Percentiles rank a stretch among this genome's conserved stretches.
phyloP scores from a whole-genome alignment of 1,140 invertebrate species.

The Cyclina sinensis region DNA sequence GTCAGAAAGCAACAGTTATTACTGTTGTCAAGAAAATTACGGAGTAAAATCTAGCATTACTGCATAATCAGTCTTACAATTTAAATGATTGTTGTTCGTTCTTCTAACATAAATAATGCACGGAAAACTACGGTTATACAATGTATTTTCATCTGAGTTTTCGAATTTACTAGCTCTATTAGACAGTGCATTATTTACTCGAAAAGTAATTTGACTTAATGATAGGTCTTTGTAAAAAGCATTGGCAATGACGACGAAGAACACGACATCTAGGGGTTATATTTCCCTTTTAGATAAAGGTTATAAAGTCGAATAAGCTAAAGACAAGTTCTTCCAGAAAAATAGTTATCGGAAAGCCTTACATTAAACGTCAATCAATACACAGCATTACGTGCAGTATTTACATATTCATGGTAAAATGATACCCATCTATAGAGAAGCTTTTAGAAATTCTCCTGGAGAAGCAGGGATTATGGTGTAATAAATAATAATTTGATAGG shows the following conservation, averaged over 20 bases:
- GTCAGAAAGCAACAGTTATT: not conserved
- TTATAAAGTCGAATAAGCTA: not conserved
- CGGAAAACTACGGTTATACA: not conserved
- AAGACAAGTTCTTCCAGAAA: not conserved
- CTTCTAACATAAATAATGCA: not conserved
- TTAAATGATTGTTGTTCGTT: not conserved
- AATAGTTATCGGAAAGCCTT: constrained; percentile 5
- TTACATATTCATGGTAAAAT: constrained; percentile 62
- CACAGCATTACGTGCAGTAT: not conserved
- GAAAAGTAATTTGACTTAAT: constrained; percentile 18
- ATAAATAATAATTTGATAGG: constrained; percentile 60
- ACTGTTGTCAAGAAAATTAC: not conserved
- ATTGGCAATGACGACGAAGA: not conserved
- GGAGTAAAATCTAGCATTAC: not conserved
- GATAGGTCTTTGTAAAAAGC: not conserved
- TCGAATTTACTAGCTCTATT: not conserved
- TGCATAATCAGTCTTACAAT: not conserved
- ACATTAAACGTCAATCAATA: constrained; percentile 44
- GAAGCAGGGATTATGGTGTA: constrained; percentile 3
- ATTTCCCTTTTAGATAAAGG: not conserved
- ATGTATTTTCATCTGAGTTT: not conserved
- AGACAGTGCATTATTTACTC: not conserved
- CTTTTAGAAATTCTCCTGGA: constrained; percentile 43
- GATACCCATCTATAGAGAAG: constrained; percentile 35
- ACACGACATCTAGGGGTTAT: not conserved